A percentile compares a stretch with the other conserved stretches of the same genome.
These are phyloP conservation scores for Acrocephalus scirpaceus DNA, from an alignment of 2,797 vertebrate species.

Conservation along the genomic window DNA sequence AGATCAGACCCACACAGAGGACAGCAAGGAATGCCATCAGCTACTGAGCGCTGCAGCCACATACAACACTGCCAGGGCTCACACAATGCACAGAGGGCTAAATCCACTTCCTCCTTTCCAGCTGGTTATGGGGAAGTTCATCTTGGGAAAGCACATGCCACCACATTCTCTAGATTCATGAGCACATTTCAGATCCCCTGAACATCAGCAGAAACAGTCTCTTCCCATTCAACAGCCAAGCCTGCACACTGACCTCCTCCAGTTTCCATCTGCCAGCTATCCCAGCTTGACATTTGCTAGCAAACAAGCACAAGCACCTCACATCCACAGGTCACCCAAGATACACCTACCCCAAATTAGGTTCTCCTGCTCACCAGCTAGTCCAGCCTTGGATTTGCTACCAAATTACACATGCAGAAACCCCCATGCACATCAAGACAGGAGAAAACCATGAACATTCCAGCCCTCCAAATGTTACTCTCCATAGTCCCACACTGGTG, in stretches of 20 bases:
- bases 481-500: no score
- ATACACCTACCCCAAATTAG: not conserved
- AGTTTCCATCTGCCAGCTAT: not conserved
- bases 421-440: fast-evolving
- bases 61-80: not conserved
- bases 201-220: not conserved
- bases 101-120: not conserved
- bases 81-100: not conserved
- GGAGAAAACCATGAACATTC: not conserved
- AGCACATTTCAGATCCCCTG: not conserved
- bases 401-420: not conserved
- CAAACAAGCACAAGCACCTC: not conserved
- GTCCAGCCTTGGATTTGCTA: not conserved
- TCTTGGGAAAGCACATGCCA: fast-evolving
- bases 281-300: not conserved
- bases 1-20: not conserved
- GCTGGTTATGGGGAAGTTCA: not conserved
- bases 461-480: no score
- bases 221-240: not conserved
- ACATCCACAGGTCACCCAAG: not conserved
- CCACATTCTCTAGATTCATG: not conserved
- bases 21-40: not conserved
- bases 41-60: not conserved
- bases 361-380: not conserved
- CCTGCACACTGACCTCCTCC: not conserved